Percentiles rank a stretch among this genome's conserved stretches.
Conservation (phyloP, 1,140 invertebrate species). For the Notospermus geniculatus region DNA sequence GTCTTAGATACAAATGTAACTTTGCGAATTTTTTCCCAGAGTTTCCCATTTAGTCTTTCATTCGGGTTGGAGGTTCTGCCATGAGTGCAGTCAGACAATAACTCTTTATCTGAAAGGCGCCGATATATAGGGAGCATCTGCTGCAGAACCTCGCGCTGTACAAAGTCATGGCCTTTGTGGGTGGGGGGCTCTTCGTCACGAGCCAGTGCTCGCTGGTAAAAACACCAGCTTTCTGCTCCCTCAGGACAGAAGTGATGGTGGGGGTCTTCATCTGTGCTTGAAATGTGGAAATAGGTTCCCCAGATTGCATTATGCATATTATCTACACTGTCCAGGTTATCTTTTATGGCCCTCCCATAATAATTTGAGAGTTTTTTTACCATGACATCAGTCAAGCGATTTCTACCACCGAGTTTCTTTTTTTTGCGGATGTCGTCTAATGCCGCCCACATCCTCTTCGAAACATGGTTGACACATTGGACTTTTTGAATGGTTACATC, state of each 20-base stretch:
- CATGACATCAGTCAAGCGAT: slow-evolving; percentile 5
- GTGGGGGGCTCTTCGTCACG: background rate
- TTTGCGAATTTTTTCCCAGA: slow-evolving; percentile 11
- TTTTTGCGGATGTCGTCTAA: slow-evolving; percentile 3
- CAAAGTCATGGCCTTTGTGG: background rate
- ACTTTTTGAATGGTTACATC: background rate
- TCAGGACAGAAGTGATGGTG: slow-evolving; percentile 10
- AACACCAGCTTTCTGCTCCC: slow-evolving; percentile 11
- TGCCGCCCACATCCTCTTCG: slow-evolving; percentile 13
- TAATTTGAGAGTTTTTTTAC: slow-evolving; percentile 13
- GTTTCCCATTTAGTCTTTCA: slow-evolving; percentile 8
- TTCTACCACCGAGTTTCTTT: background rate
- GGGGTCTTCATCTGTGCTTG: slow-evolving; percentile 11
- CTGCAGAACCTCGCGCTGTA: background rate
- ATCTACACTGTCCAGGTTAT: slow-evolving; percentile 8
- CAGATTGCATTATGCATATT: slow-evolving; percentile 8
- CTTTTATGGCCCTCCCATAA: slow-evolving; percentile 16
- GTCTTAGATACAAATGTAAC: background rate
- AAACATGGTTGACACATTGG: slow-evolving; percentile 15
- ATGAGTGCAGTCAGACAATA: background rate
- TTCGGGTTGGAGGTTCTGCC: slow-evolving; percentile 13
- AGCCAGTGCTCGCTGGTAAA: slow-evolving; percentile 5
- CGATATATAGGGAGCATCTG: background rate
- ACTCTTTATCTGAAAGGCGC: background rate
- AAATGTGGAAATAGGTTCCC: slow-evolving; percentile 14